These are phyloP conservation scores for Crocuta crocuta DNA, from an alignment of 2,113 vertebrate species.

Conservation along the genomic window DNA sequence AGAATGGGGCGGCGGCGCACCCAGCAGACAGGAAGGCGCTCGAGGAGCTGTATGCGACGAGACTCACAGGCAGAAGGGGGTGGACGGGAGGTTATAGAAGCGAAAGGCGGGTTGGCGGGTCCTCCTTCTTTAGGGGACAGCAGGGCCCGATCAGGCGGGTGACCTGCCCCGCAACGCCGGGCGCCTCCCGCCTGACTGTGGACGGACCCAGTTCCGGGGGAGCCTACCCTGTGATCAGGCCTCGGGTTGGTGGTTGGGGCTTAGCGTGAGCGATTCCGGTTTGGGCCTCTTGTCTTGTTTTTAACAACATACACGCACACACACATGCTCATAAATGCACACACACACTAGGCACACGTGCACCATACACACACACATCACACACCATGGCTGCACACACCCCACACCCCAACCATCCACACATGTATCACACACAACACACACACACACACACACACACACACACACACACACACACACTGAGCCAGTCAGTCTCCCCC, in stretches of 20 bases:
- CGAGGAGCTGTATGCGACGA: fast-evolving
- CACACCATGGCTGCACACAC: too few species aligned
- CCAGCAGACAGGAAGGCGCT: background rate
- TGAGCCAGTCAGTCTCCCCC: background rate
- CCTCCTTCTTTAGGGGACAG: too few species aligned
- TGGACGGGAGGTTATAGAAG: background rate
- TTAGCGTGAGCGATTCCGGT: too few species aligned
- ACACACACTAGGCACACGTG: background rate
- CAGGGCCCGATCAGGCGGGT: background rate
- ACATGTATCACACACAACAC: fast-evolving
- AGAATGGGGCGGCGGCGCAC: fast-evolving
- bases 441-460: background rate
- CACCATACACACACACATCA: background rate
- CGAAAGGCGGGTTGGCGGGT: background rate
- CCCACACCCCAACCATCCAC: too few species aligned
- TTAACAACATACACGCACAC: background rate
- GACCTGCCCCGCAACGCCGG: fast-evolving
- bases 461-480: too few species aligned
- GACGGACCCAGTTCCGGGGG: background rate
- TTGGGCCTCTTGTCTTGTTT: background rate
- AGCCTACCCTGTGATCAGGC: background rate
- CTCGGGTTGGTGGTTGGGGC: background rate
- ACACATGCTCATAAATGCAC: background rate
- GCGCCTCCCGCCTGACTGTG: fast-evolving
- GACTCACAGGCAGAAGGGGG: background rate